Conservation (phyloP, 2,888 invertebrate species). For the Rhynchonema sp. region DNA sequence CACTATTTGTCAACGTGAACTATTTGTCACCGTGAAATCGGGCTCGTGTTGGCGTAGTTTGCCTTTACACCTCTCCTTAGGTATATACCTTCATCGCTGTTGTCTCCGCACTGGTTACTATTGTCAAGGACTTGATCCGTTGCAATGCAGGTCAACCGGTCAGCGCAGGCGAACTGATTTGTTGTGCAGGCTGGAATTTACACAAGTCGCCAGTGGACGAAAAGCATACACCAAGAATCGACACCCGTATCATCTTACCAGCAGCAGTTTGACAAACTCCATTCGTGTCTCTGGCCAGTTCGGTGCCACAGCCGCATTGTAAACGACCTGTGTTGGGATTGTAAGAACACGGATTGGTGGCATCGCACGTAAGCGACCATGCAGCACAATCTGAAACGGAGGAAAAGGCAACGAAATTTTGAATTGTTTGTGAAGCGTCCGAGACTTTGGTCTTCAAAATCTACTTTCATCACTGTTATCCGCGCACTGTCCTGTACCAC, state of each 20-base stretch:
- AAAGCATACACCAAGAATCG: no score
- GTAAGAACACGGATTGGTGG: neutral
- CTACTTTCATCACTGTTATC: neutral
- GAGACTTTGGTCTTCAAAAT: neutral
- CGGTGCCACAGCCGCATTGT: neutral
- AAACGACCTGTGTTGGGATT: neutral
- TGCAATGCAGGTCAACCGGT: neutral
- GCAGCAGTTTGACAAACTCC: neutral
- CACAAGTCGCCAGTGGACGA: no score
- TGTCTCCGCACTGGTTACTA: neutral
- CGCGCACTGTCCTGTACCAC: neutral
- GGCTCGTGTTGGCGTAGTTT: no score
- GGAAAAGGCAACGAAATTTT: no score
- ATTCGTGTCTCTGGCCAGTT: neutral
- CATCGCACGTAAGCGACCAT: neutral
- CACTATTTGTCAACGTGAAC: no score
- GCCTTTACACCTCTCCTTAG: no score
- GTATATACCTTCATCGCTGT: neutral
- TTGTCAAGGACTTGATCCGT: neutral
- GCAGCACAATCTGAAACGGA: neutral
- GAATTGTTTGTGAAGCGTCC: neutral
- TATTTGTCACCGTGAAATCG: no score
- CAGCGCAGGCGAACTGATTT: neutral
- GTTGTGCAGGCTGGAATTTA: neutral
- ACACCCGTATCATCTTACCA: no score